Conservation (phyloP, 1,140 invertebrate species). For the Drosophila albomicans region DNA sequence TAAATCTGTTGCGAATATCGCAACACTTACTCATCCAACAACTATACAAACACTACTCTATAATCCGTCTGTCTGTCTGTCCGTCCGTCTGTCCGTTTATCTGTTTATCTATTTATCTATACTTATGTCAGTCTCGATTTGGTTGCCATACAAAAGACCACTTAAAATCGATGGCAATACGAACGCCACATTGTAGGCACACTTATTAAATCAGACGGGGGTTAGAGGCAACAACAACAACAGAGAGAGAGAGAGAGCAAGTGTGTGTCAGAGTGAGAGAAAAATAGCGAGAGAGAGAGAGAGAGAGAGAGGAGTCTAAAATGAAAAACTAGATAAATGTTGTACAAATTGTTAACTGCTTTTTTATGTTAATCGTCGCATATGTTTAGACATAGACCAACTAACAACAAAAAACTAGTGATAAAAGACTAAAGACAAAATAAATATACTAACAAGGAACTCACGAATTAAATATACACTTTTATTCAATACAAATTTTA, state of each 20-base stretch:
- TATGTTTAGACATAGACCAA: constrained; percentile 66
- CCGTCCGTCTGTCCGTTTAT: constrained; percentile 14
- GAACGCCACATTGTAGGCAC: constrained; percentile 39
- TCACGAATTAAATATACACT: neutral
- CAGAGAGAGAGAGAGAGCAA: neutral
- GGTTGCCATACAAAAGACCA: constrained; percentile 69
- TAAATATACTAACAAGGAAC: neutral
- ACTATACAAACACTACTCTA: constrained; percentile 40
- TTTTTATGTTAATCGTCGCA: constrained; percentile 78
- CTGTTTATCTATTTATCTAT: constrained; percentile 31
- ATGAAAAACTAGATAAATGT: constrained; percentile 82
- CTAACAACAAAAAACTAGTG: constrained; percentile 22
- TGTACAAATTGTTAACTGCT: constrained; percentile 84
- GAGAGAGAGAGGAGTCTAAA: constrained; percentile 36
- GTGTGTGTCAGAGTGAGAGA: neutral
- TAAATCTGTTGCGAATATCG: constrained; percentile 9
- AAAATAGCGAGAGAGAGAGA: no score
- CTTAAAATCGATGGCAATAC: constrained; percentile 60
- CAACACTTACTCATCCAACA: constrained; percentile 49
- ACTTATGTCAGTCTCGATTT: constrained; percentile 44
- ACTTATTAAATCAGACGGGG: constrained; percentile 29
- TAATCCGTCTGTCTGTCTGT: constrained; percentile 2
- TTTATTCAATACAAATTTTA: neutral
- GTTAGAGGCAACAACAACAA: neutral
- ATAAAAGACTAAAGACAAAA: constrained; percentile 7